A percentile compares a stretch with the other conserved stretches of the same genome.
Conservation (phyloP, 2,113 vertebrate species). For the Ceyx margarethae region DNA sequence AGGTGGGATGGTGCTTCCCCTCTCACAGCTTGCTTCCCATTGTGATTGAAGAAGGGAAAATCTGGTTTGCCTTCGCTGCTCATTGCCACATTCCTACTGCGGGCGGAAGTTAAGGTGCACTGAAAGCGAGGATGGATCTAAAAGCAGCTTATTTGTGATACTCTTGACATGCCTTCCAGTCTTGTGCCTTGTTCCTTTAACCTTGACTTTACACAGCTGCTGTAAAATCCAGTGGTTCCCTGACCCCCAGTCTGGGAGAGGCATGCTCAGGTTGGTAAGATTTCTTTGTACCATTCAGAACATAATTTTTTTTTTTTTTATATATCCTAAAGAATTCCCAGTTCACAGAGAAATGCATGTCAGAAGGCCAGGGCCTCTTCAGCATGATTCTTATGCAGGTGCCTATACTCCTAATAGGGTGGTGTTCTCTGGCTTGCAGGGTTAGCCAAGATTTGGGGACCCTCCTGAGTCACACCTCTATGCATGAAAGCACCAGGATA, state of each 20-base stretch:
- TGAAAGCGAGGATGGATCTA: neutral
- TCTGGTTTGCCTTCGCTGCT: conserved; percentile 28
- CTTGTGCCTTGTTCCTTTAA: neutral
- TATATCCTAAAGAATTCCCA: neutral
- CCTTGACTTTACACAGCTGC: neutral
- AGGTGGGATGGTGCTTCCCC: neutral
- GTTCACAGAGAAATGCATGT: neutral
- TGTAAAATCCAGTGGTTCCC: neutral
- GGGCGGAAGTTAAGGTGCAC: conserved; percentile 1
- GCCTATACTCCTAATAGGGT: neutral
- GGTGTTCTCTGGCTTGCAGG: neutral
- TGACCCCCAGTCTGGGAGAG: neutral
- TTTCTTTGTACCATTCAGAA: neutral
- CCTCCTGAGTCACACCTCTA: neutral
- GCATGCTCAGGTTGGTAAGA: neutral
- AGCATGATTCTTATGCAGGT: neutral
- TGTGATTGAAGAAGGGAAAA: conserved; percentile 51
- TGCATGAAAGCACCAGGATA: neutral
- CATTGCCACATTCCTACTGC: neutral
- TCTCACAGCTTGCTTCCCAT: conserved; percentile 9
- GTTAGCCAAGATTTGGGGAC: neutral
- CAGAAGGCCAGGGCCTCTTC: neutral
- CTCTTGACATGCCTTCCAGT: neutral
- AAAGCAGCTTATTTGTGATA: neutral
- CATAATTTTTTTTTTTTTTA: neutral